A percentile compares a stretch with the other conserved stretches of the same genome.
Evolutionary conservation across 2,113 vertebrate species (phyloP).

Genomic region (Entomyzon cyanotis): DNA sequence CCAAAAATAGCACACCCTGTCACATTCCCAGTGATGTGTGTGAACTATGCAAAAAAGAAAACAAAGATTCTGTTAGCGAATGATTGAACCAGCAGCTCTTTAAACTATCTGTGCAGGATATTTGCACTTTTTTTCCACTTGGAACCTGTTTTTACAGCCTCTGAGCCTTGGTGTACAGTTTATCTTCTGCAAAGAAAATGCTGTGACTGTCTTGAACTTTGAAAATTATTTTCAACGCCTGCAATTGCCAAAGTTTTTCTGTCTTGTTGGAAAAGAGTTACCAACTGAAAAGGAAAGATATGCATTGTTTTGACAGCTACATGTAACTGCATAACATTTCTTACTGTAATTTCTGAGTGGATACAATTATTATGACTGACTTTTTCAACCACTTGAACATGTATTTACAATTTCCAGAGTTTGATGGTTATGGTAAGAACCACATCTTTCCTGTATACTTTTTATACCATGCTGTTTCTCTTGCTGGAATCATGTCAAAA

Average conservation of each 20-base stretch:
- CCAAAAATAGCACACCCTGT: conserved; percentile 79
- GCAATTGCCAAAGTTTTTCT: conserved; percentile 86
- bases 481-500: conserved; percentile 89
- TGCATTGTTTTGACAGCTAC: conserved; percentile 63
- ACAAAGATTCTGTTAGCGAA: conserved; percentile 66
- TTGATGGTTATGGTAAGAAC: conserved; percentile 80
- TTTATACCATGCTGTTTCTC: conserved; percentile 82
- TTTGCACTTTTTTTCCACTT: conserved; percentile 73
- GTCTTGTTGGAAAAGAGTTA: conserved; percentile 72
- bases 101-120: conserved; percentile 73
- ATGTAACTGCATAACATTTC: conserved; percentile 89
- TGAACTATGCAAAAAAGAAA: conserved; percentile 89
- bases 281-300: conserved; percentile 78
- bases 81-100: conserved; percentile 73
- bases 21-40: conserved; percentile 77
- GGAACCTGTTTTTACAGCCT: conserved; percentile 76
- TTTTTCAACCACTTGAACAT: conserved; percentile 75
- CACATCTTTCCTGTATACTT: conserved; percentile 80
- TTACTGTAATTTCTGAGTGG: conserved; percentile 84
- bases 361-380: conserved; percentile 68
- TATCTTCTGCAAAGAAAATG: conserved; percentile 73
- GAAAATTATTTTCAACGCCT: conserved; percentile 70
- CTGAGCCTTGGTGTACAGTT: conserved; percentile 84
- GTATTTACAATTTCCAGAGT: conserved; percentile 76
- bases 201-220: conserved; percentile 67